A percentile compares a stretch with the other conserved stretches of the same genome.
Evolutionary conservation across 1,140 invertebrate genomes (phyloP).

Genomic region (Drosophila malerkotliana): DNA sequence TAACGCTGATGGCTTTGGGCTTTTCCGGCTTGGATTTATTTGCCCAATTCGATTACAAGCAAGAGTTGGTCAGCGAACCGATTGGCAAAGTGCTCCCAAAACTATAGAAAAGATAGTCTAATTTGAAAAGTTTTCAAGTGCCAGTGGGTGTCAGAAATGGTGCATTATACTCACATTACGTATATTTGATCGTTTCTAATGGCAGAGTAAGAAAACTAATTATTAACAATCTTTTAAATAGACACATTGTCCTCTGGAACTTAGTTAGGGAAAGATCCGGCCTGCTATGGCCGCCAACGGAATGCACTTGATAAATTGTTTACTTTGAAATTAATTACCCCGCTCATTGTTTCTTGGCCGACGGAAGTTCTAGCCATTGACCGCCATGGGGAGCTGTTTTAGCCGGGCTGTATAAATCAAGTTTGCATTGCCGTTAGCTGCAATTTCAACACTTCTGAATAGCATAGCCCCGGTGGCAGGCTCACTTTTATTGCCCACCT

Average conservation of each 20-base stretch:
- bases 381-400: constrained; percentile 43
- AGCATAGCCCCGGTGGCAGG: constrained; percentile 28
- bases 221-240: background rate
- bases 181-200: background rate
- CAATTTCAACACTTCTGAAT: constrained; percentile 65
- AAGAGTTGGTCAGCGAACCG: constrained; percentile 37
- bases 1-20: constrained; percentile 47
- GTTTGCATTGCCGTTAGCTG: constrained; percentile 62
- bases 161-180: background rate
- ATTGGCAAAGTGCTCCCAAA: constrained; percentile 21
- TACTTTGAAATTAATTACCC: constrained; percentile 78
- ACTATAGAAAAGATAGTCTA: constrained; percentile 10
- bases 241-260: background rate
- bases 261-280: background rate
- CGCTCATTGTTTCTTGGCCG: constrained; percentile 68
- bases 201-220: background rate
- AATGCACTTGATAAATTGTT: constrained; percentile 77
- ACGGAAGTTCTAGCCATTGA: constrained; percentile 52
- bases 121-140: constrained; percentile 30
- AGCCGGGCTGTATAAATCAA: constrained; percentile 68
- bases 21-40: constrained; percentile 51
- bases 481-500: constrained; percentile 52
- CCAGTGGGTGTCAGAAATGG: background rate
- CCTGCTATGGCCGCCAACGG: background rate
- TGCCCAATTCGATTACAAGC: constrained; percentile 44